Evolutionary conservation across 2,113 vertebrate species (phyloP).

Genomic region (Eurystomus gularis): DNA sequence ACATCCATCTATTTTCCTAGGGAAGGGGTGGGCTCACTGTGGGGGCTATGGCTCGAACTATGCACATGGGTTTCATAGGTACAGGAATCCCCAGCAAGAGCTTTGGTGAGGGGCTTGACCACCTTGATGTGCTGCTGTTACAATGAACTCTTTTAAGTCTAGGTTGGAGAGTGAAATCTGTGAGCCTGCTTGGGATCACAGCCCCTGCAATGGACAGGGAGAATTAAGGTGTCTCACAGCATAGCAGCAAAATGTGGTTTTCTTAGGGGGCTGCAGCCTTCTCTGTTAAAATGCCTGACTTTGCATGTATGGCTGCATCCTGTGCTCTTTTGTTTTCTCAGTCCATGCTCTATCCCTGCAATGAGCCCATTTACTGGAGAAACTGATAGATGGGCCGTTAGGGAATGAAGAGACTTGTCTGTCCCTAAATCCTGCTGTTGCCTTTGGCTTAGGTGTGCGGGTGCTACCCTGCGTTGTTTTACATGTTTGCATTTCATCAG

Average conservation of each 20-base stretch:
- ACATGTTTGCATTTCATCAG: not conserved
- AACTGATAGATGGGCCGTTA: not conserved
- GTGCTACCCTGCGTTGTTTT: not conserved
- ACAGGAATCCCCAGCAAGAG: not conserved
- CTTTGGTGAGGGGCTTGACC: not conserved
- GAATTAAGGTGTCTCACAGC: not conserved
- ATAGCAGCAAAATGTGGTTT: not conserved
- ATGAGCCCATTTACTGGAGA: not conserved
- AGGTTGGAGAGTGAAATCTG: not conserved
- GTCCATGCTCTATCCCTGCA: not conserved
- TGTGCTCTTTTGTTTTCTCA: not conserved
- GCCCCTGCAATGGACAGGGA: not conserved
- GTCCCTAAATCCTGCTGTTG: not conserved
- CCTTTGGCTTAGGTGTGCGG: not conserved
- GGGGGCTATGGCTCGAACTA: not conserved
- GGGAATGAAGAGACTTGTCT: not conserved
- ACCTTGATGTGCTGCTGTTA: accelerated
- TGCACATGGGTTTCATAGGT: not conserved
- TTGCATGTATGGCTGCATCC: not conserved
- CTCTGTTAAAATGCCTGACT: not conserved
- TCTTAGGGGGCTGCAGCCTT: not conserved
- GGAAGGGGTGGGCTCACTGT: not conserved
- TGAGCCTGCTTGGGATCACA: not conserved
- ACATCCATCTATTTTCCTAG: not conserved
- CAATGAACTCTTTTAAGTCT: not conserved